A percentile compares a stretch with the other conserved stretches of the same genome.
phyloP scores from a whole-genome alignment of 2,113 vertebrate genomes.

The Dasyurus viverrinus region DNA sequence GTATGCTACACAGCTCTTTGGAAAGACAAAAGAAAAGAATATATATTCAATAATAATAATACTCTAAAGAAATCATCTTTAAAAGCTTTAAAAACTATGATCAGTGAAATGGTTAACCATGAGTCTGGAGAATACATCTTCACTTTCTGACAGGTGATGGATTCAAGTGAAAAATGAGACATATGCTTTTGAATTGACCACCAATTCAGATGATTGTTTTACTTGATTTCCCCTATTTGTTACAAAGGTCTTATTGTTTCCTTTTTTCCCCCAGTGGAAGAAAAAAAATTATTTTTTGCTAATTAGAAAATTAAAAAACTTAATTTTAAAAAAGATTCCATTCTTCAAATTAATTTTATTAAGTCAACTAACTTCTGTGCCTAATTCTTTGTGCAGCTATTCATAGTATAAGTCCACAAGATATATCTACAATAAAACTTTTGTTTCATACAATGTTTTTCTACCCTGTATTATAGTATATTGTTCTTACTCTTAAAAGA shows the following conservation, averaged over 20 bases:
- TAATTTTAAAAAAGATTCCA: neutral
- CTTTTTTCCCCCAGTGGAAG: neutral
- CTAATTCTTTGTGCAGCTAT: slow-evolving; percentile 35
- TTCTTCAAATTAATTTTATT: slow-evolving; percentile 39
- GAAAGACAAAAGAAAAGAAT: neutral
- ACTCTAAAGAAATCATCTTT: neutral
- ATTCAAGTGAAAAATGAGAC: neutral
- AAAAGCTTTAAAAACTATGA: neutral
- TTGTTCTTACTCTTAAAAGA: slow-evolving; percentile 31
- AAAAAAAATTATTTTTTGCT: neutral
- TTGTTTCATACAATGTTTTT: slow-evolving; percentile 17
- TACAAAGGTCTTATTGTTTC: neutral
- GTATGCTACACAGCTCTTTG: neutral
- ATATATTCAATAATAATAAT: neutral
- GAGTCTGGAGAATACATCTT: neutral
- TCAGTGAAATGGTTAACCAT: neutral
- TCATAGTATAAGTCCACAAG: neutral
- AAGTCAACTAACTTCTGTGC: slow-evolving; percentile 29
- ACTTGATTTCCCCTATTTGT: neutral
- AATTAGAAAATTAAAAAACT: neutral
- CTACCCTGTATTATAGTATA: neutral
- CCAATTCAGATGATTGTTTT: neutral
- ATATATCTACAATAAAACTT: slow-evolving; percentile 20
- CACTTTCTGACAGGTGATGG: neutral
- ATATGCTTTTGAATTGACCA: neutral